Base-by-base conservation (phyloP, 2,888 invertebrate genomes). In the Oligia latruncula region DNA sequence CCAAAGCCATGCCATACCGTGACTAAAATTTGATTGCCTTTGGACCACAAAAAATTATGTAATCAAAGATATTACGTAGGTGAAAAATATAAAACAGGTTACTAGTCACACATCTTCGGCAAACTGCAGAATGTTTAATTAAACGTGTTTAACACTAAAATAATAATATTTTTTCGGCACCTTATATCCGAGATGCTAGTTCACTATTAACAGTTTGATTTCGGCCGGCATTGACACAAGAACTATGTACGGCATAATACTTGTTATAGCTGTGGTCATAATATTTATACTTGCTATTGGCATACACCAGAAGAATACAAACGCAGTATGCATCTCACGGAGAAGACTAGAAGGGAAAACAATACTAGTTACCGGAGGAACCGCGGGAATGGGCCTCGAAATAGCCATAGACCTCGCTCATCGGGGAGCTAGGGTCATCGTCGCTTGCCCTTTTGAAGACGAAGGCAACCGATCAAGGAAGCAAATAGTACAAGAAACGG, bases 401-500 rank as follows among this genome's bases (percentile, higher is more conserved):
- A 92, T 94, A 15, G 94, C 95, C 0, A 88, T 74, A n/a, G 95
- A 95, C 52, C 90, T 95, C 3, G 95, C 94, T 0, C 79, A 81
- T 11, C 86, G 95, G 71, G 95, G 95, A 8, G 95, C 95, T 0
- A 90, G 86, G 73, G 93, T 95, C 1, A 93, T 95, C 46, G 88
- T 96, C 13, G 95, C 95, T 0, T 95, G 95, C 52, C 95, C 95
- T 0, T 93, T 93, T 73, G 82, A 90, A 65, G 88, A 92, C 17
- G 95, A 95, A 88, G 95, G 95, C 0, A 35, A 4, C 0, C 76
- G 71, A 3, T 95, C 94, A 2, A 80, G 77, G 97, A 98, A 97
- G 82, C 97, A 97, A 92, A 97, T 98, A 43, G 91, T 97, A 4
- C 95, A 97, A 84, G 96, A 96, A 82, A 97, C 98, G 0, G 97